A percentile compares a stretch with the other conserved stretches of the same genome.
Conservation (phyloP, 2,113 vertebrate species). For the Elaphurus davidianus region DNA sequence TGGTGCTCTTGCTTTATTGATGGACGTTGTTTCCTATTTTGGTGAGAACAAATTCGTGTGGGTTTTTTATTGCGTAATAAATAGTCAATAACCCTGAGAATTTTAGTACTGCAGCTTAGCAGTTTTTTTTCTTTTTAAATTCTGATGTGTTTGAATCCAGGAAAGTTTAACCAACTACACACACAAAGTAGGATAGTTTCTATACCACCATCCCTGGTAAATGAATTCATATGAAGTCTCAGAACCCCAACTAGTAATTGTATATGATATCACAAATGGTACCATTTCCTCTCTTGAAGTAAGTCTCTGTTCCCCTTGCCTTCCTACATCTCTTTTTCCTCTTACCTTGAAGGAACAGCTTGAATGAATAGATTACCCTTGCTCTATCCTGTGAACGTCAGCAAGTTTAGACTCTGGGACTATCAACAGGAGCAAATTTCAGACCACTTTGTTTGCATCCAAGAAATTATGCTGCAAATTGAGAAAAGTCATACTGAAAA, state of each 20-base stretch:
- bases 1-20: constrained; percentile 35
- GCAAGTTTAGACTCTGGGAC: not conserved
- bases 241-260: not conserved
- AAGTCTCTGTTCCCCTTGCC: not conserved
- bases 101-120: not conserved
- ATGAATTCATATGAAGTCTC: not conserved
- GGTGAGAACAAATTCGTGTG: not conserved
- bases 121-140: not conserved
- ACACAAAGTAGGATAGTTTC: not conserved
- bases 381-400: not conserved
- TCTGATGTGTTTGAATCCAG: constrained; percentile 3
- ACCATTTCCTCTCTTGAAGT: not conserved
- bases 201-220: not conserved
- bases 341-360: not conserved
- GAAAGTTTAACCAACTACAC: constrained; percentile 7
- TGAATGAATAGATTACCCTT: not conserved
- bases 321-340: not conserved
- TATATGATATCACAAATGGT: not conserved
- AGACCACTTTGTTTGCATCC: not conserved
- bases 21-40: constrained; percentile 56
- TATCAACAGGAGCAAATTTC: not conserved
- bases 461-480: not conserved
- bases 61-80: constrained; percentile 23
- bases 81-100: not conserved
- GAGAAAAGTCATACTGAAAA: not conserved